A percentile compares a stretch with the other conserved stretches of the same genome.
Conservation (phyloP, 1,140 invertebrate species). For the Bombus pyrosoma region DNA sequence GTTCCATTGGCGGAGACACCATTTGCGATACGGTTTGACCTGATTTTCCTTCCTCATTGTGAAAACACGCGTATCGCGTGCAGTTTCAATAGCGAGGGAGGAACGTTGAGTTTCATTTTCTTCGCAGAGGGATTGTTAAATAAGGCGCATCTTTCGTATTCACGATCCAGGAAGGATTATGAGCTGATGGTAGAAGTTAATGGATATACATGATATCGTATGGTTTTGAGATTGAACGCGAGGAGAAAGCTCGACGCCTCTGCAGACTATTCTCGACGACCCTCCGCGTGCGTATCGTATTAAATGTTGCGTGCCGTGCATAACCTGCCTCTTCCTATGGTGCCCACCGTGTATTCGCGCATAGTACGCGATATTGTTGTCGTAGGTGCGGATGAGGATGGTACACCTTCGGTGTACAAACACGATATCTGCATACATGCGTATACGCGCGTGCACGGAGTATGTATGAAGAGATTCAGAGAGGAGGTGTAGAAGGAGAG, state of each 20-base stretch:
- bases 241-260: slow-evolving; percentile 78
- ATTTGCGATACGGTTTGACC: slow-evolving; percentile 15
- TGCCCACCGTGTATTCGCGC: slow-evolving; percentile 68
- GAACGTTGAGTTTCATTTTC: too few relatives aligned
- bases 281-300: slow-evolving; percentile 70
- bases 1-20: slow-evolving; percentile 65
- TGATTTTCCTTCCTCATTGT: slow-evolving; percentile 43
- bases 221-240: slow-evolving; percentile 51
- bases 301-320: slow-evolving; percentile 73
- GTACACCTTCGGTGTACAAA: slow-evolving; percentile 61
- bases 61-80: neutral
- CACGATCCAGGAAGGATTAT: slow-evolving; percentile 1
- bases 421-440: slow-evolving; percentile 54
- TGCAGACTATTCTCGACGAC: slow-evolving; percentile 72
- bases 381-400: slow-evolving; percentile 68
- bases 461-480: slow-evolving; percentile 40
- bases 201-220: slow-evolving; percentile 27
- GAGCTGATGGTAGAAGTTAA: slow-evolving; percentile 16
- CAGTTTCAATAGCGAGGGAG: too few relatives aligned
- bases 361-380: slow-evolving; percentile 59
- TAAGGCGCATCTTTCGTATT: neutral
- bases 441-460: slow-evolving; percentile 31
- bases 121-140: neutral
- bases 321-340: slow-evolving; percentile 72
- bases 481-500: slow-evolving; percentile 53